Evolutionary conservation across 2,888 invertebrate genomes (phyloP), one percentile per base, ranked within the genome.

Genomic region (Aromia moschata): DNA sequence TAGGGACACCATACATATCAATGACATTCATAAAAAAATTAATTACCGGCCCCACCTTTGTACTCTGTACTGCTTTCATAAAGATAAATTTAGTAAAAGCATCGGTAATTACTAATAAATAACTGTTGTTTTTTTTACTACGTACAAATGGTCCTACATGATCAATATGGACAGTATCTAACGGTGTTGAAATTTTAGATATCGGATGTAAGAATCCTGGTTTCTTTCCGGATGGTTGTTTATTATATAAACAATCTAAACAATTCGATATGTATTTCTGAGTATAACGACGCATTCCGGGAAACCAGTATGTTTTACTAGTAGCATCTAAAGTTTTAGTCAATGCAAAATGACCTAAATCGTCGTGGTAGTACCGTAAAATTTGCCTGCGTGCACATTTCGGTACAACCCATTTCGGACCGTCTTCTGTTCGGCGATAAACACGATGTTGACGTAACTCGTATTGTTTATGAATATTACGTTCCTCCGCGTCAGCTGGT

Each of bases 381-480:
- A 44, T 18, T 12, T 30, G 12, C n/a, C 20, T 44, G 3, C 44
- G n/a, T 18, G 44, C 44, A 1, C 4, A 12, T 9, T 38, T 45
- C 1, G 41, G 47, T 12, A 56, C 47, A 1, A 56, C 41, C 55
- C 40, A 55, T 40, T 46, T 47, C 9, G 12, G 1, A 5, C 55
- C 46, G 4, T 1, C 11, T 2, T n/a, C 25, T 14, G 46, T 55
- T 12, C n/a, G 10, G 1, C 17, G 25, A 31, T 40, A 46, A 4
- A 55, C 14, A n/a, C 55, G 33, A 14, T 40, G 31, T 31, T 47
- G 25, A 2, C 33, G 40, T 12, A 47, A 33, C 2, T 10, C 20
- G 33, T 33, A 56, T 5, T 56, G 33, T 17, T 47, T 30, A 20
- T 56, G 47, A 12, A 56, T 33, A 10, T 41, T 14, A 7, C 2